Conservation (phyloP, 2,888 invertebrate genomes). For the Campoplex nolae region DNA sequence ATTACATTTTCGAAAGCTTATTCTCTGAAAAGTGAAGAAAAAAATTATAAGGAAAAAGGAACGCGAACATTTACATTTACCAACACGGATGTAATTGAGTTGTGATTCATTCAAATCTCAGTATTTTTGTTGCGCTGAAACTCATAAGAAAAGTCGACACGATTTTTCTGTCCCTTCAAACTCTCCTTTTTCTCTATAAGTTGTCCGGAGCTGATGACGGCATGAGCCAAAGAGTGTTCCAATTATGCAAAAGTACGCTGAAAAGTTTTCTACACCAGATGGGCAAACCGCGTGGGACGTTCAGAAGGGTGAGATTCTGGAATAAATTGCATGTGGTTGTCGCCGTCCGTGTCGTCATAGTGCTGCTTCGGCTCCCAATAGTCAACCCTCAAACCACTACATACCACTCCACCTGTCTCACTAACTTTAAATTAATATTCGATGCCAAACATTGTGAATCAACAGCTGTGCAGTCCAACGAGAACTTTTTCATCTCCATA, state of each 20-base stretch:
- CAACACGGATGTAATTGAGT: neutral
- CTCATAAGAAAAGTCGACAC: constrained; percentile 38
- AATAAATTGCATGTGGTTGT: constrained; percentile 55
- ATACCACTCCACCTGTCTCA: constrained; percentile 36
- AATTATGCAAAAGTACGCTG: constrained; percentile 81
- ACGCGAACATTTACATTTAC: neutral
- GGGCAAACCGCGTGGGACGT: constrained; percentile 48
- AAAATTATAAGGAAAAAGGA: neutral
- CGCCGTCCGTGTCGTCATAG: constrained; percentile 55
- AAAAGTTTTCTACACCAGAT: constrained; percentile 62
- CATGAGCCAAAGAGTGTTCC: constrained; percentile 77
- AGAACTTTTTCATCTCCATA: constrained; percentile 62
- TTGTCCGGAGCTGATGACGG: constrained; percentile 60
- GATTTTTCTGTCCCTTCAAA: neutral
- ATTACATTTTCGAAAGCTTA: neutral
- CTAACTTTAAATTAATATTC: constrained; percentile 82
- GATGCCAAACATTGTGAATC: constrained; percentile 80
- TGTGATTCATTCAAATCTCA: neutral
- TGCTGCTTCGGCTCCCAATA: constrained; percentile 44
- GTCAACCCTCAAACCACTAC: constrained; percentile 49
- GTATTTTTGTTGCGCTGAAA: constrained; percentile 18
- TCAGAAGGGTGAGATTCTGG: constrained; percentile 41
- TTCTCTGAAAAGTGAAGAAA: neutral
- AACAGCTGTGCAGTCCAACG: constrained; percentile 71
- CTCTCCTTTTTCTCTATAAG: constrained; percentile 24